phyloP scores from a whole-genome alignment of 1,140 invertebrate species.

The Antheraea pernyi region DNA sequence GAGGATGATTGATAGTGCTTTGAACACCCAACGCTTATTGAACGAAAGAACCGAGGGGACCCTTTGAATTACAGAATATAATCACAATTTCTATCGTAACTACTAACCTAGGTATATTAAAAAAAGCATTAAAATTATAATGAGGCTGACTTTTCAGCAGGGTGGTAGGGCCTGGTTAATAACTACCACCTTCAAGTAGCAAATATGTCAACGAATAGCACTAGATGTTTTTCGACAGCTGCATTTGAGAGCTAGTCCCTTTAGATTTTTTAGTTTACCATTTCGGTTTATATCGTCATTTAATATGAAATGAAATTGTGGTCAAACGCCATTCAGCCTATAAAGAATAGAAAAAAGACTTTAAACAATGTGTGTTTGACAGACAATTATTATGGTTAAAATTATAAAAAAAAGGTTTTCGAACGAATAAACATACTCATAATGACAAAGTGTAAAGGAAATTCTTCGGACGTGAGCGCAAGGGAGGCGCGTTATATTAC shows the following conservation, averaged over 20 bases:
- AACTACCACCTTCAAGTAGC: too few species aligned
- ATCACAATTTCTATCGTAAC: slow-evolving; percentile 14
- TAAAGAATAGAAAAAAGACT: too few species aligned
- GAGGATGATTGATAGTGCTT: slow-evolving; percentile 74
- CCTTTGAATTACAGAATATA: slow-evolving; percentile 31
- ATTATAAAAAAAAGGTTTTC: background rate
- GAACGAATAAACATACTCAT: slow-evolving; percentile 23
- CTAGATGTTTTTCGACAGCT: background rate
- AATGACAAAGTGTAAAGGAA: too few species aligned
- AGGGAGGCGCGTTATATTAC: slow-evolving; percentile 56
- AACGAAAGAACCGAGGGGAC: slow-evolving; percentile 45
- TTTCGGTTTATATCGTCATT: too few species aligned
- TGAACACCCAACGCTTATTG: slow-evolving; percentile 67
- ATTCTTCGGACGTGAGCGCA: slow-evolving; percentile 19
- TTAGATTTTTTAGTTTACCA: too few species aligned
- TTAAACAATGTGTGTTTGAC: background rate
- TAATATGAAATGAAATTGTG: too few species aligned
- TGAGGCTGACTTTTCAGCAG: too few species aligned
- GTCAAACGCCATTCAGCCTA: too few species aligned
- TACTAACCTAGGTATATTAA: slow-evolving; percentile 22
- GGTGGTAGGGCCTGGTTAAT: too few species aligned
- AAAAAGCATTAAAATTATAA: slow-evolving; percentile 26
- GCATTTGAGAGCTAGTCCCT: too few species aligned
- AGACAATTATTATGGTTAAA: background rate
- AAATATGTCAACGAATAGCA: too few species aligned